Evolutionary conservation across 1,140 invertebrate genomes (phyloP).

Genomic region (Intoshia linei): DNA sequence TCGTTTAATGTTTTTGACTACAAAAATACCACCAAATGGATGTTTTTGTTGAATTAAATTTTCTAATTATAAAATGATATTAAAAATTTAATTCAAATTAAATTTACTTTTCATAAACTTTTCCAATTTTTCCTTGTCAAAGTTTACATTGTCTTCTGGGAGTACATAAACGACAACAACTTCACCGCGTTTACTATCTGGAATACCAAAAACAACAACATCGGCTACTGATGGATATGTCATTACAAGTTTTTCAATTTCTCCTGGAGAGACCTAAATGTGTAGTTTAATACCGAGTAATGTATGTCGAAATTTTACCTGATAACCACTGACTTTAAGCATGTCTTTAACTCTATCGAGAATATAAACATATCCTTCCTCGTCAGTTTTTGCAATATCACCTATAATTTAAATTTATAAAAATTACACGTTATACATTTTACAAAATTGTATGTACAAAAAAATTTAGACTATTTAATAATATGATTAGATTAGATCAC

Average conservation of each 20-base stretch:
- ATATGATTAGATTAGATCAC: no score
- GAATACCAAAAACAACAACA: conserved; percentile 42
- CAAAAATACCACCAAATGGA: no score
- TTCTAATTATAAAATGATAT: no score
- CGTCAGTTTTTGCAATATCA: conserved; percentile 11
- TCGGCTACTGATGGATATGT: conserved; percentile 35
- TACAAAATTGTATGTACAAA: no score
- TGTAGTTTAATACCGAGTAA: no score
- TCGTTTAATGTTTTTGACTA: no score
- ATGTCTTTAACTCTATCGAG: conserved; percentile 13
- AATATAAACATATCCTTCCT: conserved; percentile 10
- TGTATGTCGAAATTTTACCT: no score
- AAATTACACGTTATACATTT: no score
- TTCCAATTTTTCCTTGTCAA: conserved; percentile 22
- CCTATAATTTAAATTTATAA: no score
- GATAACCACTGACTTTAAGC: conserved; percentile 53
- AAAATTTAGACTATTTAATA: no score
- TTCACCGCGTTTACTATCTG: conserved; percentile 35
- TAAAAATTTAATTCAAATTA: no score
- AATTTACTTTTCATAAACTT: conserved; percentile 22
- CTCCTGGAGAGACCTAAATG: conserved; percentile 51
- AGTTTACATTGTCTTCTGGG: conserved; percentile 19
- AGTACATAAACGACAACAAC: conserved; percentile 38
- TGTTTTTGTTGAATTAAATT: no score
- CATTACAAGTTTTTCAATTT: conserved; percentile 42